Evolutionary conservation across 1,140 invertebrate genomes (phyloP).

Genomic region (Cherax quadricarinatus): DNA sequence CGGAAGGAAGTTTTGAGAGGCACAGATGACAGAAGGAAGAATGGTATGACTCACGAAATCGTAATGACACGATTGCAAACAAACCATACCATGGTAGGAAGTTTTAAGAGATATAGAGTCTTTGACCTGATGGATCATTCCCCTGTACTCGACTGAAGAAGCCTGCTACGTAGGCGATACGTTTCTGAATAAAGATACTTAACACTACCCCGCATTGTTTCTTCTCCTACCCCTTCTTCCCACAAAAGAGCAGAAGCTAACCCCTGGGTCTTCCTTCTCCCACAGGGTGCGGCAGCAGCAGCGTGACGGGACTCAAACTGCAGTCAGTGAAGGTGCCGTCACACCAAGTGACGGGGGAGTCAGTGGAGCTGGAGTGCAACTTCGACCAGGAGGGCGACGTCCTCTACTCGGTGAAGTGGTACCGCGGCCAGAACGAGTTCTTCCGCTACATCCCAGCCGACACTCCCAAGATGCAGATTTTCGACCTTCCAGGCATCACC

Average conservation of each 20-base stretch:
- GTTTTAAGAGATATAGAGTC: no score
- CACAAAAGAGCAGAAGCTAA: not conserved
- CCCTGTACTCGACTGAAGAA: no score
- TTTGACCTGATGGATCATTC: no score
- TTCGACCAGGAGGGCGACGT: slow-evolving; percentile 83
- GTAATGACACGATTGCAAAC: no score
- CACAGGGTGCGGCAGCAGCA: not conserved
- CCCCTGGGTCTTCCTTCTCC: not conserved
- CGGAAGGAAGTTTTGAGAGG: no score
- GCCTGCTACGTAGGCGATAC: no score
- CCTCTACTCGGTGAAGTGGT: slow-evolving; percentile 89
- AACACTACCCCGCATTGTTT: no score
- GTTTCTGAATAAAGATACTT: no score
- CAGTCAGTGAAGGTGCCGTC: slow-evolving; percentile 73
- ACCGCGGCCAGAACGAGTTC: slow-evolving; percentile 86
- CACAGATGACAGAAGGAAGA: no score
- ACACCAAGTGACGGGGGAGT: slow-evolving; percentile 81
- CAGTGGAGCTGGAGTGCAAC: slow-evolving; percentile 81
- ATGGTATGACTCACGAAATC: no score
- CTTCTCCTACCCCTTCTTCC: not conserved
- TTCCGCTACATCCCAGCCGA: slow-evolving; percentile 84
- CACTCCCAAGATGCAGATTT: not conserved
- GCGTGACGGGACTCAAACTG: not conserved
- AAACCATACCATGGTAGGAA: no score
- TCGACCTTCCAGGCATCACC: slow-evolving; percentile 8